These are phyloP conservation scores for Cyprinodon variegatus DNA, from an alignment of 2,113 vertebrate genomes.

Conservation along the genomic window DNA sequence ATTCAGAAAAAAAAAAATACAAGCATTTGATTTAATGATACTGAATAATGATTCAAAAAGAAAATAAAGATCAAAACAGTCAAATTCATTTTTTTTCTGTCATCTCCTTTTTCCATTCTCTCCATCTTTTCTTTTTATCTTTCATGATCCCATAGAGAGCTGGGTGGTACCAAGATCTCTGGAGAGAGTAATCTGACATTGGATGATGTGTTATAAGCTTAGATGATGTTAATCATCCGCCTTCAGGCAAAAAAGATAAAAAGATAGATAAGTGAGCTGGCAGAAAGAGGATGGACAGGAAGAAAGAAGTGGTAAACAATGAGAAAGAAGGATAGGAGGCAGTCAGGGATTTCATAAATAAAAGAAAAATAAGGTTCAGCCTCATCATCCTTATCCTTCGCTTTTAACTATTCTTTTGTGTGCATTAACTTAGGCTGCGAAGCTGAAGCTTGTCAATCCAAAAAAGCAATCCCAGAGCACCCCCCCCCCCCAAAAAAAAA, in stretches of 20 bases:
- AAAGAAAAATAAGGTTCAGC: constrained; percentile 15
- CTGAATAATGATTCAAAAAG: background rate
- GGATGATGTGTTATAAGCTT: constrained; percentile 68
- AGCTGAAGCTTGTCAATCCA: constrained; percentile 51
- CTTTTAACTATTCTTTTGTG: constrained; percentile 1
- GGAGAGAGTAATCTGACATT: constrained; percentile 61
- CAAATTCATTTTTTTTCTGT: constrained; percentile 10
- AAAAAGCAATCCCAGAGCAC: constrained; percentile 29
- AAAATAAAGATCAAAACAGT: background rate
- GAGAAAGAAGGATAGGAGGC: constrained; percentile 14
- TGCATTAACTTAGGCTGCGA: constrained; percentile 51
- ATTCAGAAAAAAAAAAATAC: too few species aligned
- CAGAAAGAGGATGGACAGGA: constrained; percentile 33
- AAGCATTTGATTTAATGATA: too few species aligned
- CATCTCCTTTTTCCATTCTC: background rate
- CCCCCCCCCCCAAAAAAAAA: background rate
- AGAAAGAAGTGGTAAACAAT: constrained; percentile 27
- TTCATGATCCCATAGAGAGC: constrained; percentile 27
- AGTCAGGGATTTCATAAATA: background rate
- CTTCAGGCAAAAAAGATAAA: constrained; percentile 48
- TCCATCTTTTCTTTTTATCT: constrained; percentile 24
- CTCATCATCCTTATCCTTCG: constrained; percentile 18
- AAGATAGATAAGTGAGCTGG: constrained; percentile 32
- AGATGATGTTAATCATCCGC: constrained; percentile 74
- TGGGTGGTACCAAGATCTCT: constrained; percentile 41